phyloP scores from a whole-genome alignment of 2,113 vertebrate species.

The Calonectris borealis region DNA sequence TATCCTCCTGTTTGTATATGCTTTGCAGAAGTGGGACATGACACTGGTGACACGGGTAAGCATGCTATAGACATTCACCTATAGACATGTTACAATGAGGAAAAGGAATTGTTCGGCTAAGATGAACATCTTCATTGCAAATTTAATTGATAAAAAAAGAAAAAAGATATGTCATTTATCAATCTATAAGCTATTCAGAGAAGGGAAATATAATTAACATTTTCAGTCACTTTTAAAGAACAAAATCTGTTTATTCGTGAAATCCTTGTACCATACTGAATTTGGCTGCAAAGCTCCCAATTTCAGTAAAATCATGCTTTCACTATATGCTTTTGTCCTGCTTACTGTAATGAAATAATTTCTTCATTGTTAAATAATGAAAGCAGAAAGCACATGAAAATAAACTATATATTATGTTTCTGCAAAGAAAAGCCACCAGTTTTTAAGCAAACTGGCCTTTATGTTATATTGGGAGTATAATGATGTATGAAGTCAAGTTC shows the following conservation, averaged over 20 bases:
- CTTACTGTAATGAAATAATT: not conserved
- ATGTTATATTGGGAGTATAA: not conserved
- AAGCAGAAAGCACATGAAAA: not conserved
- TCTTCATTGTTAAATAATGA: not conserved
- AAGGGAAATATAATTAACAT: not conserved
- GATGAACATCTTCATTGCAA: not conserved
- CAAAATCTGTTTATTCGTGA: not conserved
- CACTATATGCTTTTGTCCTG: not conserved
- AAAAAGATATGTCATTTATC: not conserved
- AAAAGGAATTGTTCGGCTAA: not conserved
- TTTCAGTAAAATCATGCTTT: not conserved
- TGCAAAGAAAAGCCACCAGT: not conserved
- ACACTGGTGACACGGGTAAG: not conserved
- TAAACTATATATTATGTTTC: not conserved
- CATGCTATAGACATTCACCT: not conserved
- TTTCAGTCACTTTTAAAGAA: not conserved
- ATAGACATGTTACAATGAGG: not conserved
- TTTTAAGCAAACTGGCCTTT: not conserved
- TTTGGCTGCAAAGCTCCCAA: not conserved
- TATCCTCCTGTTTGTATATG: not conserved
- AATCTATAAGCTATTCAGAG: not conserved
- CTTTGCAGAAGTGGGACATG: not conserved
- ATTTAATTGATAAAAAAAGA: not conserved
- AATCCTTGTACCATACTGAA: not conserved
- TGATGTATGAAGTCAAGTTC: not conserved